Percentiles rank a stretch among this genome's conserved stretches.
Evolutionary conservation across 2,888 invertebrate genomes (phyloP).

Genomic region (Mimachlamys varia): DNA sequence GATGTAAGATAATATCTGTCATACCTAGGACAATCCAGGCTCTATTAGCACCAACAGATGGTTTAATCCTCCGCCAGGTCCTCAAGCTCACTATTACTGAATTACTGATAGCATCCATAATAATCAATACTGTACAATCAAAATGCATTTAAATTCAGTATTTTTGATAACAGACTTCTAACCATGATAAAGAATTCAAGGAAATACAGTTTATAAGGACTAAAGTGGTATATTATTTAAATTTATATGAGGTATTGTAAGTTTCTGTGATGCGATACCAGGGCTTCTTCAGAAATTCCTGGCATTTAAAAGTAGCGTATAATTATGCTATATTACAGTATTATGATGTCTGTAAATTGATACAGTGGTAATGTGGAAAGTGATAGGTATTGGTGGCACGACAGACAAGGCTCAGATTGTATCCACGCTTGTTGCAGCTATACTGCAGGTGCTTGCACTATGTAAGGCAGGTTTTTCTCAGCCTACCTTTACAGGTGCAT

Average conservation of each 20-base stretch:
- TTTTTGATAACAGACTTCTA: too few relatives aligned
- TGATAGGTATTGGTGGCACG: background rate
- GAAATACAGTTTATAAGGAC: background rate
- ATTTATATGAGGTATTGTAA: background rate
- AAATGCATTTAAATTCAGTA: background rate
- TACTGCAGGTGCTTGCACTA: background rate
- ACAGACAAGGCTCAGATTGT: background rate
- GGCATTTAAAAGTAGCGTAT: background rate
- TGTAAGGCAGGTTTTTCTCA: background rate
- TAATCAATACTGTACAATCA: background rate
- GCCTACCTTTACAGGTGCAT: constrained; percentile 15
- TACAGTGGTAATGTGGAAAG: background rate
- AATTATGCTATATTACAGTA: background rate
- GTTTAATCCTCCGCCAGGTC: background rate
- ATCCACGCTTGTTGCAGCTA: background rate
- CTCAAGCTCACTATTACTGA: background rate
- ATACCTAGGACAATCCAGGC: background rate
- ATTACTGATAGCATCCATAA: background rate
- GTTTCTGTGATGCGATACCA: background rate
- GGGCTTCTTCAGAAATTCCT: background rate
- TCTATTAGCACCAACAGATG: background rate
- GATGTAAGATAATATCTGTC: background rate
- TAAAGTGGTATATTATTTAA: background rate
- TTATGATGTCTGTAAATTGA: constrained; percentile 5
- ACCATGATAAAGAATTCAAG: background rate